Conservation (phyloP, 2,888 invertebrate species). For the Phyllotreta striolata region DNA sequence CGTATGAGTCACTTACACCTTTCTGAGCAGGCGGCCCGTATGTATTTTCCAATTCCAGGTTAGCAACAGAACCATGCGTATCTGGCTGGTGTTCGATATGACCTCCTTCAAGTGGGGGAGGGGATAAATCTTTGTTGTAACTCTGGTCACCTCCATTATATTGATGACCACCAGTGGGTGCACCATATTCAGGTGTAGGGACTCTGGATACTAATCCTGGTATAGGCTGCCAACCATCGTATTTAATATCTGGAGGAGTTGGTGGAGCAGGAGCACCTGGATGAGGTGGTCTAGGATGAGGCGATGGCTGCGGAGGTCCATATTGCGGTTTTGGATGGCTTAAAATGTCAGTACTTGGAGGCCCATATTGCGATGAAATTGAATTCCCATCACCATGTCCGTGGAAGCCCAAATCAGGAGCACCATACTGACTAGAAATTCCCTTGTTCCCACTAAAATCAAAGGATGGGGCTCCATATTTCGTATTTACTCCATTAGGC, state of each 20-base stretch:
- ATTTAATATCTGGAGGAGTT: slow-evolving; percentile 76
- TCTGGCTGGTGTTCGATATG: slow-evolving; percentile 41
- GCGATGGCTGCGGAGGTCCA: slow-evolving; percentile 69
- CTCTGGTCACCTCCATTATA: slow-evolving; percentile 35
- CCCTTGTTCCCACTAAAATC: slow-evolving; percentile 19
- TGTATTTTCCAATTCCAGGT: slow-evolving; percentile 38
- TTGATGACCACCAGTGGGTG: slow-evolving; percentile 49
- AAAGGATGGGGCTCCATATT: slow-evolving; percentile 34
- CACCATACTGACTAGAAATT: slow-evolving; percentile 41
- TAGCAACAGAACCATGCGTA: slow-evolving; percentile 38
- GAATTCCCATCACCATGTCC: slow-evolving; percentile 18
- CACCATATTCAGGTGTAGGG: slow-evolving; percentile 53
- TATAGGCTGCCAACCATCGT: slow-evolving; percentile 89
- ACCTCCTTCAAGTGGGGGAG: slow-evolving; percentile 50
- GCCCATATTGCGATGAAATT: slow-evolving; percentile 42
- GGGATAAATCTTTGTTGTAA: slow-evolving; percentile 53
- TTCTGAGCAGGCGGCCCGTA: slow-evolving; percentile 39
- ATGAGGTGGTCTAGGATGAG: slow-evolving; percentile 67
- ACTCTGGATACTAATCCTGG: slow-evolving; percentile 68
- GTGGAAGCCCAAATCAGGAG: slow-evolving; percentile 37
- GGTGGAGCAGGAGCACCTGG: slow-evolving; percentile 78
- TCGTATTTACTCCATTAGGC: slow-evolving; percentile 21
- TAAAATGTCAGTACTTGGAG: slow-evolving; percentile 35
- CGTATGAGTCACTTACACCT: slow-evolving; percentile 64
- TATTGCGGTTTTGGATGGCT: slow-evolving; percentile 52